phyloP scores from a whole-genome alignment of 2,113 vertebrate species.

The Tamias sibiricus region DNA sequence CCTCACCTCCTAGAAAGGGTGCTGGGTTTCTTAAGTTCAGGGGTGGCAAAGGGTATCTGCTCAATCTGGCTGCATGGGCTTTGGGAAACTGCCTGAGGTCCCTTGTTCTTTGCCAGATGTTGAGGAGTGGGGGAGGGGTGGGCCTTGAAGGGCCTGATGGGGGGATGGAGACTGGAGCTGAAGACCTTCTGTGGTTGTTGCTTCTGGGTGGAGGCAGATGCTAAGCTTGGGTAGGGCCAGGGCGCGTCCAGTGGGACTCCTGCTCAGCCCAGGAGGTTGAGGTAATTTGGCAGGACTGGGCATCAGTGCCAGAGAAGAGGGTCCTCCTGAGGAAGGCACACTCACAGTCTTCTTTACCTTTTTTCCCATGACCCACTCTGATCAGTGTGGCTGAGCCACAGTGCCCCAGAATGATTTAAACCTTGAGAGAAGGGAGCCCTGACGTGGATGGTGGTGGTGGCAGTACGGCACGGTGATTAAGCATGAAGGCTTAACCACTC shows the following conservation, averaged over 20 bases:
- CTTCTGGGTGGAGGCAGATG: conserved; percentile 1
- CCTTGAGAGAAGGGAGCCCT: not conserved
- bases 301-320: not conserved
- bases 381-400: not conserved
- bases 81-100: not conserved
- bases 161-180: not conserved
- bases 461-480: not conserved
- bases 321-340: not conserved
- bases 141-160: not conserved
- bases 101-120: not conserved
- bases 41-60: not conserved
- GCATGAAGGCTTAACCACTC: not conserved
- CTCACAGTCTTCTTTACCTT: not conserved
- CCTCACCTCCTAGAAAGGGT: not conserved
- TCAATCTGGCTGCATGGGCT: not conserved
- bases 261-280: not conserved
- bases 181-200: not conserved
- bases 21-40: not conserved
- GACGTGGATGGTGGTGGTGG: not conserved
- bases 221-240: not conserved
- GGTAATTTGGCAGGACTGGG: not conserved
- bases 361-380: not conserved
- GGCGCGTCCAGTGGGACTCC: not conserved
- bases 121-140: not conserved
- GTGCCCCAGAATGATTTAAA: not conserved